Evolutionary conservation across 2,113 vertebrate species (phyloP).

Genomic region (Xyrauchen texanus): DNA sequence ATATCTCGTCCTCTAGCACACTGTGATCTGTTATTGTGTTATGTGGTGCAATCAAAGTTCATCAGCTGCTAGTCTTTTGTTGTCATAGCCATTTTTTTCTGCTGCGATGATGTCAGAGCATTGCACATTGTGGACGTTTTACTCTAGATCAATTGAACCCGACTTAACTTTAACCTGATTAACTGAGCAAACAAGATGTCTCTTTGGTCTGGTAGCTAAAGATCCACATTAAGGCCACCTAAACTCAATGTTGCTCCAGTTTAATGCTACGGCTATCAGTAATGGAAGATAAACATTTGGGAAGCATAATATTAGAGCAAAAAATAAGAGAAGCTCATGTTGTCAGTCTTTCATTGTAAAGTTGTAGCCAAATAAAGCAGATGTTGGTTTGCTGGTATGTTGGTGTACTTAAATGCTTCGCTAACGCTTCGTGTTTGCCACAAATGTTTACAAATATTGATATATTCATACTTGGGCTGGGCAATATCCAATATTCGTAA

Average conservation of each 20-base stretch:
- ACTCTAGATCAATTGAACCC: background rate
- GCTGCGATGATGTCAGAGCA: background rate
- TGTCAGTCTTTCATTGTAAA: background rate
- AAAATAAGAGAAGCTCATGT: too few species aligned
- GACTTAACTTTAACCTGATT: background rate
- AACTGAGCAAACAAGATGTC: background rate
- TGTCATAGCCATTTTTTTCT: background rate
- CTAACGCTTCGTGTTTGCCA: background rate
- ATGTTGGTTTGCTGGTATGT: too few species aligned
- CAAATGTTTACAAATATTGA: background rate
- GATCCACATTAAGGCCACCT: background rate
- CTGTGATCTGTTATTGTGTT: slow-evolving; percentile 52
- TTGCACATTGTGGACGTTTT: slow-evolving; percentile 3
- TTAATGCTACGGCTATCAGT: too few species aligned
- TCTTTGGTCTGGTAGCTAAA: background rate
- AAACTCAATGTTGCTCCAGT: background rate
- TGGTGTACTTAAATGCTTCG: background rate
- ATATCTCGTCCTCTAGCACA: slow-evolving; percentile 63
- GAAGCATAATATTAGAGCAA: background rate
- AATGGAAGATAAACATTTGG: background rate
- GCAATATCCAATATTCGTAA: too few species aligned
- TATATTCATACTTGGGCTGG: background rate
- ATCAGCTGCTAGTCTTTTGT: slow-evolving; percentile 10
- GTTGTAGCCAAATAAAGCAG: background rate
- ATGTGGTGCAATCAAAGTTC: slow-evolving; percentile 68